Percentiles rank a stretch among this genome's conserved stretches.
phyloP scores from a whole-genome alignment of 1,140 invertebrate genomes.

The Diorhabda sublineata region DNA sequence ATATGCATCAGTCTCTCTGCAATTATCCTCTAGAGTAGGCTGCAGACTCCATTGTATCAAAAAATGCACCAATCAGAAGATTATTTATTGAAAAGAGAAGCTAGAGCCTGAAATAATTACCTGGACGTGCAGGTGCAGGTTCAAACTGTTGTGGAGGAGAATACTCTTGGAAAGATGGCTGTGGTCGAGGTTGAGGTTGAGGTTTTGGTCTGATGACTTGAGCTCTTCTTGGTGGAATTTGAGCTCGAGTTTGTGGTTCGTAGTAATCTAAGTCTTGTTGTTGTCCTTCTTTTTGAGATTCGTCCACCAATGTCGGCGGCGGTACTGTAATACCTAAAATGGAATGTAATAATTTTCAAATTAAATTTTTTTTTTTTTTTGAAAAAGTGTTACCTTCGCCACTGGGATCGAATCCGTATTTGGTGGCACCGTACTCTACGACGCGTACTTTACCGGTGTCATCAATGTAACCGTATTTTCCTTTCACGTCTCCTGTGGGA shows the following conservation, averaged over 20 bases:
- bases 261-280: conserved; percentile 50
- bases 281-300: conserved; percentile 54
- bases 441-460: conserved; percentile 74
- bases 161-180: conserved; percentile 25
- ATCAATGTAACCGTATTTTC: conserved; percentile 84
- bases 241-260: conserved; percentile 46
- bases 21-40: too few species aligned
- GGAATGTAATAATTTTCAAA: background rate
- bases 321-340: conserved; percentile 63
- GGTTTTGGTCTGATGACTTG: conserved; percentile 41
- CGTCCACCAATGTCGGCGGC: conserved; percentile 72
- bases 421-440: conserved; percentile 84
- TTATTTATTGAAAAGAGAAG: too few species aligned
- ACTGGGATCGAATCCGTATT: conserved; percentile 78
- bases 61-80: too few species aligned
- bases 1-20: too few species aligned
- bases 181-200: conserved; percentile 41
- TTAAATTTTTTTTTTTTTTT: background rate
- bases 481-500: conserved; percentile 72
- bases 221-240: conserved; percentile 28
- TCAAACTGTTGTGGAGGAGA: conserved; percentile 32
- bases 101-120: conserved; percentile 19
- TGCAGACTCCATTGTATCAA: too few species aligned
- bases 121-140: conserved; percentile 44
- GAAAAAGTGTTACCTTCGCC: conserved; percentile 60